Evolutionary conservation across 1,140 invertebrate species (phyloP).

Genomic region (Ostrea edulis): DNA sequence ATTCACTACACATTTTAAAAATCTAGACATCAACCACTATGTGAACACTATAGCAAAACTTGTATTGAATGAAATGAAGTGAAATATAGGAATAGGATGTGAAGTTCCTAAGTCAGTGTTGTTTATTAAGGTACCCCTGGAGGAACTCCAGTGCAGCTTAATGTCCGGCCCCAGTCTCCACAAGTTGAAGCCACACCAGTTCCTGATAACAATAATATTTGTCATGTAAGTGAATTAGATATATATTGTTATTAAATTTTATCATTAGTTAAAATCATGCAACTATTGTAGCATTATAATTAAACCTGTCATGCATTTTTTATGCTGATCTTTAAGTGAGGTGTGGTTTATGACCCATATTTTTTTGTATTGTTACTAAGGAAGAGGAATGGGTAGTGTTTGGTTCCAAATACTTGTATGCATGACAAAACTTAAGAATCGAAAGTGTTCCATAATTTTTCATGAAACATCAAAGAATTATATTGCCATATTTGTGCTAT

Average conservation of each 20-base stretch:
- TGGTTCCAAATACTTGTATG: too few relatives aligned
- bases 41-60: too few relatives aligned
- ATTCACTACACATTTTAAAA: too few relatives aligned
- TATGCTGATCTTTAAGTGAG: not conserved
- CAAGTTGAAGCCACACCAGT: not conserved
- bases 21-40: too few relatives aligned
- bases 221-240: not conserved
- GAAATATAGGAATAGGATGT: not conserved
- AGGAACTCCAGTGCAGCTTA: slow-evolving; percentile 28
- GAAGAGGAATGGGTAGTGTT: too few relatives aligned
- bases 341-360: not conserved
- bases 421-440: not conserved
- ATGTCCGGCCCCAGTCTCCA: slow-evolving; percentile 26
- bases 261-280: too few relatives aligned
- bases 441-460: not conserved
- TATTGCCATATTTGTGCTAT: not conserved
- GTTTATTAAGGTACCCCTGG: slow-evolving; percentile 18
- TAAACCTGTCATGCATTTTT: not conserved
- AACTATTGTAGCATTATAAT: too few relatives aligned
- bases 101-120: not conserved
- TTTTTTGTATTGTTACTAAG: too few relatives aligned
- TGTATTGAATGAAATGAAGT: not conserved
- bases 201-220: not conserved
- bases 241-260: not conserved
- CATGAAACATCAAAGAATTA: not conserved